These are phyloP conservation scores for Saxidomus purpurata DNA, from an alignment of 1,140 invertebrate genomes.

Conservation along the genomic window DNA sequence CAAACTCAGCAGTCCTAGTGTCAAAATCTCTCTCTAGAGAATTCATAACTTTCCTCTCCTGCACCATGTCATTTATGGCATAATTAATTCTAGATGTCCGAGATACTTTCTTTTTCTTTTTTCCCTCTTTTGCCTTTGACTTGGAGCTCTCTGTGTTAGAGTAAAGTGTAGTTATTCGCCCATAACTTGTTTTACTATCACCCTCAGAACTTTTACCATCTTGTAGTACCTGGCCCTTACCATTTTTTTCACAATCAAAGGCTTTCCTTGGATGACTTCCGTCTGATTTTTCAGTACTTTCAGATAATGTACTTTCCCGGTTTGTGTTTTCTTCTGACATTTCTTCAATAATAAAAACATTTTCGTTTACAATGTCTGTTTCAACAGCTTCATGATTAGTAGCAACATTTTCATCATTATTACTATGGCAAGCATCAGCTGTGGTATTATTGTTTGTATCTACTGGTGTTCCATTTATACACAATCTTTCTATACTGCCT, in stretches of 20 bases:
- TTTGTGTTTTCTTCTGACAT: neutral
- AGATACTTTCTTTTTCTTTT: conserved; percentile 28
- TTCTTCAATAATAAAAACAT: no score
- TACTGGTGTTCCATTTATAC: conserved; percentile 3
- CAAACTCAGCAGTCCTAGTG: conserved; percentile 49
- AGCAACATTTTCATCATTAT: neutral
- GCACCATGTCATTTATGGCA: conserved; percentile 56
- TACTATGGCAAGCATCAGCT: conserved; percentile 33
- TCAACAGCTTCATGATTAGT: neutral
- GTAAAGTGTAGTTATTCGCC: conserved; percentile 43
- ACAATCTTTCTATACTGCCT: neutral
- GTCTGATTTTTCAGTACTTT: neutral
- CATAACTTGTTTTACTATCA: conserved; percentile 49
- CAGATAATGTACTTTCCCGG: neutral
- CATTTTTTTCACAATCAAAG: neutral
- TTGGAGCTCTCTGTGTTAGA: neutral
- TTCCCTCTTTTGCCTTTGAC: neutral
- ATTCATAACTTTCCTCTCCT: conserved; percentile 57
- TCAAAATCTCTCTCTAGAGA: conserved; percentile 61
- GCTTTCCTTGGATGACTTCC: neutral
- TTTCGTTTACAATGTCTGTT: no score
- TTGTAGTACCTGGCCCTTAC: neutral
- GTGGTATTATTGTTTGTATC: conserved; percentile 46
- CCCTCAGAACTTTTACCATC: neutral
- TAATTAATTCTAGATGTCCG: conserved; percentile 36